Evolutionary conservation across 2,113 vertebrate genomes (phyloP).

Genomic region (Numenius arquata): DNA sequence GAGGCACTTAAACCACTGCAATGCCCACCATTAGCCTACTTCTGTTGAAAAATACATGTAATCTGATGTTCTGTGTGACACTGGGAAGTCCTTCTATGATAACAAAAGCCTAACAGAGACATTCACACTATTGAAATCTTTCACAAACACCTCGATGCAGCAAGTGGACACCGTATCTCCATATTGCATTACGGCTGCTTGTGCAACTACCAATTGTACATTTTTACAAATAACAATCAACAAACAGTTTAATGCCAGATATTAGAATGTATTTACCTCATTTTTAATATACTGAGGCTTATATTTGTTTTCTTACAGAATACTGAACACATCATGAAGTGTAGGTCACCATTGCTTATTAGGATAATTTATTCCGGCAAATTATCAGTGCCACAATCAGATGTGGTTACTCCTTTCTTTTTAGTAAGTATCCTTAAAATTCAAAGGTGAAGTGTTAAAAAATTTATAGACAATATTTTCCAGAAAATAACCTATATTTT

Average conservation of each 20-base stretch:
- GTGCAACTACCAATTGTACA: neutral
- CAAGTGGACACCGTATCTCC: neutral
- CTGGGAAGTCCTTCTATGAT: neutral
- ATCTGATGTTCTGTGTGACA: neutral
- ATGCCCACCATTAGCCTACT: neutral
- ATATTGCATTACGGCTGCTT: neutral
- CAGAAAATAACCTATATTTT: neutral
- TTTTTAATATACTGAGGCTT: neutral
- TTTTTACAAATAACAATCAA: neutral
- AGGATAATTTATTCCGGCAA: neutral
- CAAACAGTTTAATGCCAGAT: neutral
- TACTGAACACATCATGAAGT: neutral
- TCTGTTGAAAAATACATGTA: neutral
- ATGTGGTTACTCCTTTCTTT: neutral
- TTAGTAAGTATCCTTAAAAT: neutral
- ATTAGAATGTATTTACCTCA: neutral
- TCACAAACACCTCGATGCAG: neutral
- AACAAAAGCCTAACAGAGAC: neutral
- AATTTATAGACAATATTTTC: neutral
- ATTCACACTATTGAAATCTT: neutral
- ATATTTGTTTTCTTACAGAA: neutral
- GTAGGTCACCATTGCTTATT: neutral
- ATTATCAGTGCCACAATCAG: neutral
- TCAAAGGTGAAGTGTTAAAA: neutral
- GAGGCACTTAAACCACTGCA: neutral